phyloP scores from a whole-genome alignment of 2,113 vertebrate genomes.

The Xyrauchen texanus region DNA sequence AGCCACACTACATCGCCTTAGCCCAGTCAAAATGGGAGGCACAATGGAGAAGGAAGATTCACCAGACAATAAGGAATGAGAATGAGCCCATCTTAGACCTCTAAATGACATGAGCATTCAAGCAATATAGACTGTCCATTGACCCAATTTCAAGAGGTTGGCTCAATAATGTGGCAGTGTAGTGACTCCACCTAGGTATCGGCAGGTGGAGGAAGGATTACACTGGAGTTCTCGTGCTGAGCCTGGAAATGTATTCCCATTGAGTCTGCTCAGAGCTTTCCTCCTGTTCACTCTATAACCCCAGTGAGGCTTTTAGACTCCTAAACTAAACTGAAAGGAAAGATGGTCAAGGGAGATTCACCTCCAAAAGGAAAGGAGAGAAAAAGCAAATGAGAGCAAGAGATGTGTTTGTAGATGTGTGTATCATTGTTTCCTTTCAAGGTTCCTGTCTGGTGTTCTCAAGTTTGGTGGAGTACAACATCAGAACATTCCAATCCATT shows the following conservation, averaged over 20 bases:
- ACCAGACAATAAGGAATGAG: not conserved
- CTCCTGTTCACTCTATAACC: constrained; percentile 1
- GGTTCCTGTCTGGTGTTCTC: too few relatives aligned
- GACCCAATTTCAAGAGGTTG: constrained; percentile 44
- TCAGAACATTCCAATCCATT: too few relatives aligned
- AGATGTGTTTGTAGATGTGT: not conserved
- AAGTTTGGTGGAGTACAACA: too few relatives aligned
- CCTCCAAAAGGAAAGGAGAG: not conserved
- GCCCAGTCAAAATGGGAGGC: not conserved
- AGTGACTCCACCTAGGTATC: not conserved
- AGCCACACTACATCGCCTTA: not conserved
- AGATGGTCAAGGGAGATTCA: constrained; percentile 9
- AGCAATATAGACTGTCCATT: constrained; percentile 35
- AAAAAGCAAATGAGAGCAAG: not conserved
- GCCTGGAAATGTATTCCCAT: constrained; percentile 21
- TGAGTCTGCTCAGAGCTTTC: not conserved
- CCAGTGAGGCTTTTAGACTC: constrained; percentile 6
- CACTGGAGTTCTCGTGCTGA: not conserved
- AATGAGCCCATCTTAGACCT: not conserved
- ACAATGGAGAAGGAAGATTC: not conserved
- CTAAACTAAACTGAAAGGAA: constrained; percentile 17
- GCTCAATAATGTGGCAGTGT: constrained; percentile 8
- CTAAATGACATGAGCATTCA: constrained; percentile 40
- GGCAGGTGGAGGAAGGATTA: constrained; percentile 38
- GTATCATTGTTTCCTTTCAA: not conserved